phyloP scores from a whole-genome alignment of 2,797 vertebrate species.

The Peromyscus attwateri region DNA sequence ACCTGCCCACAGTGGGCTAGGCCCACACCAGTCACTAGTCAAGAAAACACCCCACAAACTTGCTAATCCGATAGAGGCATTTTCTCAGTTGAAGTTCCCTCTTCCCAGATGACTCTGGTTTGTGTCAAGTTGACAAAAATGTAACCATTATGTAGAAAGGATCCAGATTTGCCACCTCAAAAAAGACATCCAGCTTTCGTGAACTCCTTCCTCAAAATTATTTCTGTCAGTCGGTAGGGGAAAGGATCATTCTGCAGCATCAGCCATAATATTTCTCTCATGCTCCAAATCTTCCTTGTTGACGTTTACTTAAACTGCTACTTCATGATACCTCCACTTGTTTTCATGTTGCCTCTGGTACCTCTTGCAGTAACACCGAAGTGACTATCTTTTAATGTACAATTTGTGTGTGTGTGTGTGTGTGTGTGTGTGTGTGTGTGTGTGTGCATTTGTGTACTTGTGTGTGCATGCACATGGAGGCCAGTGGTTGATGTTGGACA shows the following conservation, averaged over 20 bases:
- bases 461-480: neutral
- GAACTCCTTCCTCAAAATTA: neutral
- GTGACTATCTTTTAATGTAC: neutral
- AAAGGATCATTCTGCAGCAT: neutral
- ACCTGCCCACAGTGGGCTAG: neutral
- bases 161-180: slow-evolving; percentile 44
- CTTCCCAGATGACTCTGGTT: neutral
- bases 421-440: neutral
- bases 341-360: neutral
- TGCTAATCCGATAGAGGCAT: neutral
- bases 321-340: neutral
- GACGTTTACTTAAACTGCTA: neutral
- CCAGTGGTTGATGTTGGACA: too few species aligned
- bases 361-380: slow-evolving; percentile 4
- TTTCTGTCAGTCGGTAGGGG: slow-evolving; percentile 16
- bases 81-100: neutral
- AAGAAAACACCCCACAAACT: neutral
- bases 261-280: neutral
- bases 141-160: neutral
- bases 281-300: neutral
- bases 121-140: neutral
- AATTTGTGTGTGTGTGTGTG: neutral
- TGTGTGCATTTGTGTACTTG: neutral
- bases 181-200: neutral
- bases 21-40: neutral